Evolutionary conservation across 2,888 invertebrate species (phyloP), one percentile per base, ranked within the genome.

Genomic region (Carabus problematicus): DNA sequence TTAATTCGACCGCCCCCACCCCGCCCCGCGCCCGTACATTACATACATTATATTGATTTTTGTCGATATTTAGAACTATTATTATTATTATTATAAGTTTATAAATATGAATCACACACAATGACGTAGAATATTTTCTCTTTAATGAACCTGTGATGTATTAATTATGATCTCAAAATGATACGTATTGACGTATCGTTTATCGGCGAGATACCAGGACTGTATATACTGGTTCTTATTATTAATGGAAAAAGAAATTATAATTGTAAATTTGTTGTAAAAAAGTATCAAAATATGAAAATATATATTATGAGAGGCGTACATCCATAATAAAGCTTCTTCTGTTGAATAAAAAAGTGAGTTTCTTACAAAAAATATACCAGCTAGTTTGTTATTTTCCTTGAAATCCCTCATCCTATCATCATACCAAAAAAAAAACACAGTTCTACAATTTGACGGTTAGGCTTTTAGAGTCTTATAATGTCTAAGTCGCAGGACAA

Each of bases 121-220:
- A 52, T 60, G 55, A 55, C 69, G 54, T 45, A 69, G 62, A 62
- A 69, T 62, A 68, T 69, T 62, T 62, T 62, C 62, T 69, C 69
- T 67, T 63, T 70, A 55, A 58, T 62, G 52, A 66, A 70, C 49
- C 66, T 70, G 70, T 70, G 70, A 70, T 70, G 70, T 63, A 70
- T 70, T 67, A 70, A 56, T 58, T 67, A 70, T 70, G 70, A 70
- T 70, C 70, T 70, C 70, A 70, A 68, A 70, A 62, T 70, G 67
- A 63, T 69, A 69, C 55, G 69, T 69, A 69, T 11, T 40, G 16
- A 47, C 60, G 62, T 69, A 62, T 69, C 69, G 62, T 69, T 69
- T 69, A 61, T 39, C 47, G 60, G 29, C 52, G 62, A 18, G 56
- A 40, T 54, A 60, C 52, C 60, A 58, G 40, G 42, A 54, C 45